Evolutionary conservation across 1,140 invertebrate genomes (phyloP).

Genomic region (Agrypnia vestita): DNA sequence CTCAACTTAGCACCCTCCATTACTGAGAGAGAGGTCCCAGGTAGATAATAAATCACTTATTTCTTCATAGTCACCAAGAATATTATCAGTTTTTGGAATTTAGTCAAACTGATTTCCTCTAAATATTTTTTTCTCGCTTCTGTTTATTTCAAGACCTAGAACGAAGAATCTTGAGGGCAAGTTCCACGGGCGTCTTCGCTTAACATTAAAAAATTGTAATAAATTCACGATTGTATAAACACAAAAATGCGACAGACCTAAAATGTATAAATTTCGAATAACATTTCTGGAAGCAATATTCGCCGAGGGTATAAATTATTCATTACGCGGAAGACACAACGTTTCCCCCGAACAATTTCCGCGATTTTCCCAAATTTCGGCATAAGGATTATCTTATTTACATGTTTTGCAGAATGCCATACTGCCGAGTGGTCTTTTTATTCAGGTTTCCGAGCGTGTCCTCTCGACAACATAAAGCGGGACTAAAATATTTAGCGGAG

Average conservation of each 20-base stretch:
- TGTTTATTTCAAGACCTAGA: no score
- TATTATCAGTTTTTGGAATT: no score
- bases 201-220: no score
- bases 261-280: neutral
- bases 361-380: slow-evolving; percentile 37
- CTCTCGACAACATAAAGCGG: slow-evolving; percentile 56
- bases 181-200: no score
- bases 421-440: slow-evolving; percentile 45
- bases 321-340: slow-evolving; percentile 5
- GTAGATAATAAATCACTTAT: no score
- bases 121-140: no score
- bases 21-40: no score
- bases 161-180: no score
- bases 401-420: slow-evolving; percentile 33
- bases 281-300: slow-evolving; percentile 25
- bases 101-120: no score
- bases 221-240: no score
- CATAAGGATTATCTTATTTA: slow-evolving; percentile 51
- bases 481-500: slow-evolving; percentile 61
- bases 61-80: no score
- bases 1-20: no score
- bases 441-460: slow-evolving; percentile 45
- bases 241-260: neutral
- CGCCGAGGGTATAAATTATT: slow-evolving; percentile 36
- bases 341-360: slow-evolving; percentile 9